Evolutionary conservation across 2,113 vertebrate genomes (phyloP).

Genomic region (Herpetotheres cachinnans): DNA sequence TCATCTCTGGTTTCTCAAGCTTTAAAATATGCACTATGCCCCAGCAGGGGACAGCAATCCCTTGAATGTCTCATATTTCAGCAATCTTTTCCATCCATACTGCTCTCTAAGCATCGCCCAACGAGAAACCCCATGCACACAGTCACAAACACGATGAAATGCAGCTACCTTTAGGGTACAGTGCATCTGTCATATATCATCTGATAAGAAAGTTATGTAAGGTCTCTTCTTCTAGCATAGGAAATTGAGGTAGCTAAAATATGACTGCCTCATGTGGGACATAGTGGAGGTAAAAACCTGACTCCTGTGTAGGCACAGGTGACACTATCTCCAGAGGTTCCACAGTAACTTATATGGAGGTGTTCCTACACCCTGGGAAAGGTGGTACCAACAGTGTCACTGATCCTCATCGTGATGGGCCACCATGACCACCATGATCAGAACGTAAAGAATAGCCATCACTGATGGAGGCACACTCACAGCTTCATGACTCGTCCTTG

Average conservation of each 20-base stretch:
- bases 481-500: not conserved
- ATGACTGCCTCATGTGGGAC: not conserved
- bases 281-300: not conserved
- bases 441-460: not conserved
- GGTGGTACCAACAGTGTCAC: not conserved
- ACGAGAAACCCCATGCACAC: not conserved
- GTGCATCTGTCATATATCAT: not conserved
- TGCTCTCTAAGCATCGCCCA: not conserved
- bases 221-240: not conserved
- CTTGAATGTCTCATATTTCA: not conserved
- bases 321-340: not conserved
- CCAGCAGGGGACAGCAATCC: not conserved
- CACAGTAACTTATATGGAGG: not conserved
- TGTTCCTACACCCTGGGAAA: not conserved
- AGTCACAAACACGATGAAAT: not conserved
- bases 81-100: not conserved
- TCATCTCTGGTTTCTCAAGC: not conserved
- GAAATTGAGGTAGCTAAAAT: not conserved
- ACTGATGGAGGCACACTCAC: not conserved
- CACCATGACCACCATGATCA: not conserved
- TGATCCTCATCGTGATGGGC: not conserved
- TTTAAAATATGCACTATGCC: not conserved
- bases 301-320: not conserved
- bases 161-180: not conserved
- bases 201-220: not conserved